phyloP scores from a whole-genome alignment of 1,140 invertebrate genomes.

The Hylaeus volcanicus region DNA sequence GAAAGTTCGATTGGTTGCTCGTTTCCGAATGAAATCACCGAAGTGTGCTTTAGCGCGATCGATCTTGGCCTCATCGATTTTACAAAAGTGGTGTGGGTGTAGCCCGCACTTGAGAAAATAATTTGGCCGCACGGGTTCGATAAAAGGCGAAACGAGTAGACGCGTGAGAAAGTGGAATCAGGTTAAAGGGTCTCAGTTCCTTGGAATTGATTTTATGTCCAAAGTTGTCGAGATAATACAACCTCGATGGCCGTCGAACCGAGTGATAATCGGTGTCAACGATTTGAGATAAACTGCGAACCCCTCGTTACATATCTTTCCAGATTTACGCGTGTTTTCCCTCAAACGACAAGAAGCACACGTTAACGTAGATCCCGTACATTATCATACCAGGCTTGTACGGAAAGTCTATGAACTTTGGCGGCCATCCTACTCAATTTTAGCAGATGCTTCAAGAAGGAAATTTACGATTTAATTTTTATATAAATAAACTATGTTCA shows the following conservation, averaged over 20 bases:
- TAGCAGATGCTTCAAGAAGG: no score
- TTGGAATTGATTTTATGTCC: conserved; percentile 15
- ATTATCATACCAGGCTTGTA: no score
- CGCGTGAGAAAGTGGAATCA: conserved; percentile 20
- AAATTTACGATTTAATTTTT: no score
- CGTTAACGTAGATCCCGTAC: no score
- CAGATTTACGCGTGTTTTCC: neutral
- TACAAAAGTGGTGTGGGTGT: neutral
- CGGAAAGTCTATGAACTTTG: no score
- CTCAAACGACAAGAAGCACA: no score
- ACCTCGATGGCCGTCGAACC: no score
- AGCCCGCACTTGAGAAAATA: conserved; percentile 28
- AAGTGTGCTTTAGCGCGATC: conserved; percentile 21
- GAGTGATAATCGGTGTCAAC: conserved; percentile 26
- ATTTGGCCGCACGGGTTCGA: conserved; percentile 11
- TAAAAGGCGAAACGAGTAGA: conserved; percentile 10
- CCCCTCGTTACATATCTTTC: neutral
- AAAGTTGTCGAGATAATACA: conserved; percentile 2
- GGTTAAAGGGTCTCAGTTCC: conserved; percentile 14
- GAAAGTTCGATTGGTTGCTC: neutral
- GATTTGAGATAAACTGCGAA: conserved; percentile 4
- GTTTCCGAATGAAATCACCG: conserved; percentile 28
- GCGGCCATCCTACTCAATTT: no score
- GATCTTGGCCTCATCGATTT: conserved; percentile 10
- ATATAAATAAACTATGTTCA: no score